These are phyloP conservation scores for Yponomeuta evonymella DNA, from an alignment of 2,888 invertebrate species.

Conservation along the genomic window DNA sequence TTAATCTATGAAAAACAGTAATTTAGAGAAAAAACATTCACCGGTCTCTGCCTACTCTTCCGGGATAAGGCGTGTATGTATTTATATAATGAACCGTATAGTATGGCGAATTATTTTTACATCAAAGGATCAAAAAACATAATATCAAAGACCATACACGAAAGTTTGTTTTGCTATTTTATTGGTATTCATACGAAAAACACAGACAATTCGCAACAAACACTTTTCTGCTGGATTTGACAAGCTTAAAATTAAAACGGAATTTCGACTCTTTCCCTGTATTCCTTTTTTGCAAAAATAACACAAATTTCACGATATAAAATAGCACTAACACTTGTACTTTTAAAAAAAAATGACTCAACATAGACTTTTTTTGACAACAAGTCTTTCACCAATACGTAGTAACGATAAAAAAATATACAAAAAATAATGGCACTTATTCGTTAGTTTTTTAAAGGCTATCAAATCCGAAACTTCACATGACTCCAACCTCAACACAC, in stretches of 20 bases:
- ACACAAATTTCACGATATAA: not conserved
- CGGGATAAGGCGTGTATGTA: no score
- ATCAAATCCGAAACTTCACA: conserved; percentile 6
- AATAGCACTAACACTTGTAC: not conserved
- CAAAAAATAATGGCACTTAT: conserved; percentile 11
- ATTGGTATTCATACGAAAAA: not conserved
- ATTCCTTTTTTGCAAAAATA: not conserved
- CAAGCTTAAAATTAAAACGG: not conserved
- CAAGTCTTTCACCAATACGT: not conserved
- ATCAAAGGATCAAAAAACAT: not conserved
- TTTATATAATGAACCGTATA: no score
- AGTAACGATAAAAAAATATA: conserved; percentile 4
- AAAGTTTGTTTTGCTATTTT: not conserved
- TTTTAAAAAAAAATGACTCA: not conserved
- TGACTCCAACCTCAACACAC: not conserved
- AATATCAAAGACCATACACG: not conserved
- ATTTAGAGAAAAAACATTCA: no score
- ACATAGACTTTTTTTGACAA: not conserved
- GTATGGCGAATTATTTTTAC: no score
- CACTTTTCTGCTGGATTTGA: not conserved
- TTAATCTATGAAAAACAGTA: no score
- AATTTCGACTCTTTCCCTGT: conserved; percentile 1
- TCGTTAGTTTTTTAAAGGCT: conserved; percentile 8
- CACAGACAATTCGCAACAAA: not conserved
- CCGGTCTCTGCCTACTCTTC: no score